A percentile compares a stretch with the other conserved stretches of the same genome.
phyloP scores from a whole-genome alignment of 2,113 vertebrate genomes.

The Eubucco bourcierii region DNA sequence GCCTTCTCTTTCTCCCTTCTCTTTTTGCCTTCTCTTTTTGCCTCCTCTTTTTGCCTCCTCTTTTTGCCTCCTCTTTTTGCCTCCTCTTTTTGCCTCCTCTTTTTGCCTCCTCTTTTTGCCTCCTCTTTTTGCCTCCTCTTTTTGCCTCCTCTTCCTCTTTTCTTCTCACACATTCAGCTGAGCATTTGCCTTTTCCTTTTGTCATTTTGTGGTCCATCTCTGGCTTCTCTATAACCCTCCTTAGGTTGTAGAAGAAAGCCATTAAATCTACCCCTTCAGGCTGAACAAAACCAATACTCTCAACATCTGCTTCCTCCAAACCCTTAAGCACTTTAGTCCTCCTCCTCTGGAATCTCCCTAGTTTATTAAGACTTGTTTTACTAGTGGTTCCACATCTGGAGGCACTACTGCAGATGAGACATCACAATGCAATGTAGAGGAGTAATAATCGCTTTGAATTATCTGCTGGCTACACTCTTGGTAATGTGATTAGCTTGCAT shows the following conservation, averaged over 20 bases:
- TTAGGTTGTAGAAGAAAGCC: background rate
- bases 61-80: no score
- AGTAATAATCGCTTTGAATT: background rate
- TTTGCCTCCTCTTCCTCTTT: no score
- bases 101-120: no score
- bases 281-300: background rate
- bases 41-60: no score
- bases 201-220: background rate
- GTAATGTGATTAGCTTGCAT: background rate
- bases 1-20: no score
- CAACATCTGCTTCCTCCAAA: background rate
- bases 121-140: no score
- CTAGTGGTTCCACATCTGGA: background rate
- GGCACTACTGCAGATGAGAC: background rate
- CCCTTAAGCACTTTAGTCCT: background rate
- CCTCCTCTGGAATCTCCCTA: background rate
- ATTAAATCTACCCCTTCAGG: background rate
- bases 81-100: no score
- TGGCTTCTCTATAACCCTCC: background rate
- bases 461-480: background rate
- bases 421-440: rapidly evolving
- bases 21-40: no score
- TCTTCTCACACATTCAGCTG: no score
- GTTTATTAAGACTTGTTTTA: background rate
- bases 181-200: background rate